A percentile compares a stretch with the other conserved stretches of the same genome.
Evolutionary conservation across 2,888 invertebrate genomes (phyloP).

Genomic region (Microdon myrmicae): DNA sequence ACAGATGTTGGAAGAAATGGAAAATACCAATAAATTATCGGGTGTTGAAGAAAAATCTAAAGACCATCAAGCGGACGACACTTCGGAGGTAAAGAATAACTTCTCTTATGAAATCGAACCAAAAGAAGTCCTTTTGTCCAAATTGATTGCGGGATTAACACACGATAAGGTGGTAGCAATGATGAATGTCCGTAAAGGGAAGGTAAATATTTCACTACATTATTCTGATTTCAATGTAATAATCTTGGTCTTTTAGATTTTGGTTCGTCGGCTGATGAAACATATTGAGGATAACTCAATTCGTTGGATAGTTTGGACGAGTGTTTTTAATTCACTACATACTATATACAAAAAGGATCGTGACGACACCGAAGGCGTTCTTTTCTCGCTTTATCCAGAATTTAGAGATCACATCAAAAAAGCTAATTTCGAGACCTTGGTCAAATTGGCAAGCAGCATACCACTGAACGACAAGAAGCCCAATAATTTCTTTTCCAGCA

Average conservation of each 20-base stretch:
- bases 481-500: conserved; percentile 64
- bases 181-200: conserved; percentile 83
- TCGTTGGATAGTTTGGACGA: conserved; percentile 65
- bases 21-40: conserved; percentile 59
- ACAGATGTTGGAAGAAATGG: conserved; percentile 65
- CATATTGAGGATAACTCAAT: conserved; percentile 63
- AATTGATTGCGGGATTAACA: conserved; percentile 73
- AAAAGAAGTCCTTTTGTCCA: conserved; percentile 71
- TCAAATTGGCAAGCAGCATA: conserved; percentile 61
- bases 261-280: conserved; percentile 75
- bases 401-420: conserved; percentile 62
- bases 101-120: conserved; percentile 65
- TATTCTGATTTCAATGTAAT: background rate
- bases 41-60: conserved; percentile 60
- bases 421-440: conserved; percentile 62
- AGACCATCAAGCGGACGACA: conserved; percentile 58
- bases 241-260: conserved; percentile 68
- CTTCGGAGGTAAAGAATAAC: conserved; percentile 62
- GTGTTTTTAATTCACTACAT: conserved; percentile 63
- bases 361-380: conserved; percentile 63
- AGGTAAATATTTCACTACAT: conserved; percentile 69
- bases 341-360: conserved; percentile 65
- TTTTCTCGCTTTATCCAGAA: conserved; percentile 64
- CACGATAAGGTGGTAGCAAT: conserved; percentile 78
- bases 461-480: conserved; percentile 63